A percentile compares a stretch with the other conserved stretches of the same genome.
Evolutionary conservation across 2,888 invertebrate species (phyloP).

Genomic region (Schizotus pectinicornis): DNA sequence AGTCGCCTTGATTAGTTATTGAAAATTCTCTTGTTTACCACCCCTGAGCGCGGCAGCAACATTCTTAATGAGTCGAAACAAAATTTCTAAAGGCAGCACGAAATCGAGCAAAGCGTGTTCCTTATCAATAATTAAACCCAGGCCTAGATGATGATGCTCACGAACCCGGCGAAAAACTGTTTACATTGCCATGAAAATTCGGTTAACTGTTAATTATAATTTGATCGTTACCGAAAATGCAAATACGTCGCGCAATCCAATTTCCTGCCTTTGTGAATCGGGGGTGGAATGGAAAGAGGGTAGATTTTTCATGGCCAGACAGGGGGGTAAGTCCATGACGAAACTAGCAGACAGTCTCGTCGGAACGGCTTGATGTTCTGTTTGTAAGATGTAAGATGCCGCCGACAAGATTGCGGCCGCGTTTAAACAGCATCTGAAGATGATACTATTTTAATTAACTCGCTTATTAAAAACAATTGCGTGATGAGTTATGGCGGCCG

Average conservation of each 20-base stretch:
- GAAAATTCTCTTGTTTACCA: too few species aligned
- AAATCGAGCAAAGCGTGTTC: constrained; percentile 6
- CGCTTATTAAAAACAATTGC: constrained; percentile 41
- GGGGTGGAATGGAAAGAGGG: constrained; percentile 19
- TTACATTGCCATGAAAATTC: constrained; percentile 5
- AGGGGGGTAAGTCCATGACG: constrained; percentile 4
- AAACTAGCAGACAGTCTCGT: constrained; percentile 1
- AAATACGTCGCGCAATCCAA: constrained; percentile 18
- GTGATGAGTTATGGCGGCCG: constrained; percentile 22
- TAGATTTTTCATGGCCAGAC: constrained; percentile 20
- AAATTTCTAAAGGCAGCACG: background rate
- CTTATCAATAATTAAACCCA: constrained; percentile 15
- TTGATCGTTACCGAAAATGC: constrained; percentile 20
- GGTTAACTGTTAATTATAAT: constrained; percentile 11
- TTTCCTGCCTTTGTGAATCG: constrained; percentile 7
- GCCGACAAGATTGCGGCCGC: constrained; percentile 24
- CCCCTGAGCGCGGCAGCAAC: too few species aligned
- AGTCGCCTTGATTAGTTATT: too few species aligned
- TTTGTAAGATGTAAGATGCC: constrained; percentile 29
- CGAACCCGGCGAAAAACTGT: constrained; percentile 14
- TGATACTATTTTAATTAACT: constrained; percentile 36
- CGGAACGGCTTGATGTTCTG: background rate
- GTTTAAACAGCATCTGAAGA: constrained; percentile 8
- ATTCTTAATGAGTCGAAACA: too few species aligned
- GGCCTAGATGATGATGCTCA: constrained; percentile 22